Base-by-base conservation (phyloP, 2,797 vertebrate genomes). In the Rhinatrema bivittatum region DNA sequence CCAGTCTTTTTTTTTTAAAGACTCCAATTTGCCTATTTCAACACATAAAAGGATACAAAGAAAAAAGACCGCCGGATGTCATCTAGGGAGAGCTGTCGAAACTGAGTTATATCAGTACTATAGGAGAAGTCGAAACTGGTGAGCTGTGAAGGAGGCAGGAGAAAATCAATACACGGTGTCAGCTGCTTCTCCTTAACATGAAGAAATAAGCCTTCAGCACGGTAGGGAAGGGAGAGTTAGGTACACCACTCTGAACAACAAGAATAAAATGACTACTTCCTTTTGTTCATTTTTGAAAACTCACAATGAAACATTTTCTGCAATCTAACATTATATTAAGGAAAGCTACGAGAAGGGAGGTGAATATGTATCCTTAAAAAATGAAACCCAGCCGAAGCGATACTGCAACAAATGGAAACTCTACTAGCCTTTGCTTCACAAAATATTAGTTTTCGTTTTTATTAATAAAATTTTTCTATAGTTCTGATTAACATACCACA, bases 21-120 rank as follows among this genome's bases (percentile, higher is more conserved):
- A n/a, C n/a, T n/a, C n/a, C n/a, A n/a, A n/a, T n/a, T n/a, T n/a
- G n/a, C n/a, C n/a, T n/a, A n/a, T n/a, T n/a, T n/a, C n/a, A n/a
- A n/a, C n/a, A n/a, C n/a, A n/a, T n/a, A 35, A 70, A 79, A 82
- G 90, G 92, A 98, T 99, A 97, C 91, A 49, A 97, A 95, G 69
- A 97, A 98, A 57, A 91, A 96, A 4, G 94, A 91, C 72, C 93
- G 83, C 29, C 94, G 83, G 47, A 95, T 61, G 5, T 98, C 96
- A 29, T 97, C 93, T 16, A 88, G 42, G 57, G 72, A 85, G 22
- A 99, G 81, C 44, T 90, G 87, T 34, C 91, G 86, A 58, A 91
- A 72, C 56, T 79, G 88, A 59, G 74, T 69, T 63, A 88, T 86
- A 62, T 96, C 90, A 7, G 84, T 63, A 39, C 74, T 78, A 36